A percentile compares a stretch with the other conserved stretches of the same genome.
These are phyloP conservation scores for Andrena marginata DNA, from an alignment of 2,888 invertebrate genomes.

Conservation along the genomic window DNA sequence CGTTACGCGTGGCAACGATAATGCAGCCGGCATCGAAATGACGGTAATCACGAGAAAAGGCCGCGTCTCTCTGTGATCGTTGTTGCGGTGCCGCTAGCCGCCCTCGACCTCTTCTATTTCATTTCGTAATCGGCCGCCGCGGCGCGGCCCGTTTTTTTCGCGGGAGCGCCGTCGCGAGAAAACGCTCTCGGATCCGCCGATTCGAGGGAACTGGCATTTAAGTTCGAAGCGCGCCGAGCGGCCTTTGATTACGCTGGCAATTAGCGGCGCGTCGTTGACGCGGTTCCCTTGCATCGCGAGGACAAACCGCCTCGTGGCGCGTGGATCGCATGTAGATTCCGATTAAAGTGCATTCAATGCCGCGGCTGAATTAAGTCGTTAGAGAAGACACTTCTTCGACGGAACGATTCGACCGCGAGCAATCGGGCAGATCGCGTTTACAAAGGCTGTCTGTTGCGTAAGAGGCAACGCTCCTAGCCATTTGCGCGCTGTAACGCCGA, in stretches of 20 bases:
- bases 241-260: background rate
- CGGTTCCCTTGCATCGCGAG: background rate
- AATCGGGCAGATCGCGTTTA: slow-evolving; percentile 24
- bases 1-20: slow-evolving; percentile 19
- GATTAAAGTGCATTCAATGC: slow-evolving; percentile 46
- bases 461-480: slow-evolving; percentile 13
- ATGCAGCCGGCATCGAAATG: slow-evolving; percentile 32
- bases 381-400: slow-evolving; percentile 26
- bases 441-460: slow-evolving; percentile 38
- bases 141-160: background rate
- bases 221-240: background rate
- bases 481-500: slow-evolving; percentile 6
- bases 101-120: slow-evolving; percentile 5
- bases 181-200: background rate
- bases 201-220: background rate
- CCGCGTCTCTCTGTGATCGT: slow-evolving; percentile 27
- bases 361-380: slow-evolving; percentile 54
- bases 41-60: slow-evolving; percentile 43
- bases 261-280: background rate
- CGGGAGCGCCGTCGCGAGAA: background rate
- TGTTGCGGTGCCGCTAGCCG: slow-evolving; percentile 16
- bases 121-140: slow-evolving; percentile 29
- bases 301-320: background rate
- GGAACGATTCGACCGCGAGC: slow-evolving; percentile 16
- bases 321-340: slow-evolving; percentile 23